These are phyloP conservation scores for Cheilinus undulatus DNA, from an alignment of 2,113 vertebrate species.

Conservation along the genomic window DNA sequence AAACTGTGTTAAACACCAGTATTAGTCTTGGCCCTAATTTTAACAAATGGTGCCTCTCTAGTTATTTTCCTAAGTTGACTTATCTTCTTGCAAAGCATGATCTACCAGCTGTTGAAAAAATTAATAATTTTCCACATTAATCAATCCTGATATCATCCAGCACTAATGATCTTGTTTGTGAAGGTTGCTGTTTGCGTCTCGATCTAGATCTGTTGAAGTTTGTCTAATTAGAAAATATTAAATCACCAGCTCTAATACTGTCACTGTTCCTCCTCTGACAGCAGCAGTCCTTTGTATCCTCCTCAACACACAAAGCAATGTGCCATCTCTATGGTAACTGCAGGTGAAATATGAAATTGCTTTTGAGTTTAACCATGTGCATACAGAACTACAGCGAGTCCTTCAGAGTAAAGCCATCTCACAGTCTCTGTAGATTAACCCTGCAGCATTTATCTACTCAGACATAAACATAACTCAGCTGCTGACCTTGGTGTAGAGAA, in stretches of 20 bases:
- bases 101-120: too few relatives aligned
- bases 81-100: too few relatives aligned
- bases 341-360: slow-evolving; percentile 43
- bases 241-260: slow-evolving; percentile 1
- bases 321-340: slow-evolving; percentile 74
- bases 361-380: slow-evolving; percentile 27
- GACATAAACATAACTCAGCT: slow-evolving; percentile 9
- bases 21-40: too few relatives aligned
- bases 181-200: too few relatives aligned
- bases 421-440: slow-evolving; percentile 3
- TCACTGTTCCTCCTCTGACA: slow-evolving; percentile 27
- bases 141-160: too few relatives aligned
- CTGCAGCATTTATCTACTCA: slow-evolving; percentile 19
- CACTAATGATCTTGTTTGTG: too few relatives aligned
- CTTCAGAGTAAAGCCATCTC: slow-evolving; percentile 11
- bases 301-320: slow-evolving; percentile 17
- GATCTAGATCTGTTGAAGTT: background rate
- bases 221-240: background rate
- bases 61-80: too few relatives aligned
- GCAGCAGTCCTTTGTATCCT: slow-evolving; percentile 31
- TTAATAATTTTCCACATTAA: too few relatives aligned
- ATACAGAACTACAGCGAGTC: background rate
- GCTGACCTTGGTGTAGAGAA: slow-evolving; percentile 18
- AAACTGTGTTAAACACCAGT: too few relatives aligned
- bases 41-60: too few relatives aligned